phyloP scores from a whole-genome alignment of 2,888 invertebrate species.

The Metacarcinus magister region DNA sequence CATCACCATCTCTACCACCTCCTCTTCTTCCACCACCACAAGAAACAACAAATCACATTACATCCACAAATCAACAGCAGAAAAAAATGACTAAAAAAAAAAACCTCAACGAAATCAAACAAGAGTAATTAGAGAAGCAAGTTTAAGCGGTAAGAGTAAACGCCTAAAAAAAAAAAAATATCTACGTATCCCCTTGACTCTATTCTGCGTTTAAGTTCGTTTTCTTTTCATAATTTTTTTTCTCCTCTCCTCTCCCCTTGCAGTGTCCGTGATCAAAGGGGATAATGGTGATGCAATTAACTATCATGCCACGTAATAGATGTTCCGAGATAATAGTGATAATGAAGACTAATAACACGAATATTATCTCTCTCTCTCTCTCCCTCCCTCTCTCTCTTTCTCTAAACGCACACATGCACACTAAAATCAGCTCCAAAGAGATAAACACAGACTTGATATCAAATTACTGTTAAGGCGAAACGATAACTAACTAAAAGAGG shows the following conservation, averaged over 20 bases:
- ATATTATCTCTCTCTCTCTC: not conserved
- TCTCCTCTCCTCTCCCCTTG: not conserved
- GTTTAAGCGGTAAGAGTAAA: not conserved
- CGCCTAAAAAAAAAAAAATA: not conserved
- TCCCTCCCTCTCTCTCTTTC: not conserved
- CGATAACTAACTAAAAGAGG: not conserved
- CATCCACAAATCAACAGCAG: not conserved
- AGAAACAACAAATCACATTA: not conserved
- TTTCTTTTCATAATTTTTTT: not conserved
- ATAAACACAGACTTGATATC: not conserved
- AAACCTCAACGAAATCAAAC: not conserved
- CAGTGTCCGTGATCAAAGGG: conserved; percentile 8
- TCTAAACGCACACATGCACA: not conserved
- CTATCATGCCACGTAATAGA: not conserved
- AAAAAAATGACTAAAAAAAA: not conserved
- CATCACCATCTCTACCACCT: not conserved
- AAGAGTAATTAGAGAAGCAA: not conserved
- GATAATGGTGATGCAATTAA: not conserved
- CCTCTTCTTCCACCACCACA: not conserved
- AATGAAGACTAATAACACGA: not conserved
- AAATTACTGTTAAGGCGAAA: not conserved
- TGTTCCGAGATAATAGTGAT: conserved; percentile 34
- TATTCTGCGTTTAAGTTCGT: not conserved
- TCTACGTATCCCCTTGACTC: not conserved
- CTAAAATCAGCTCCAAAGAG: not conserved